Evolutionary conservation across 2,888 invertebrate genomes (phyloP).

Genomic region (Alitta virens): DNA sequence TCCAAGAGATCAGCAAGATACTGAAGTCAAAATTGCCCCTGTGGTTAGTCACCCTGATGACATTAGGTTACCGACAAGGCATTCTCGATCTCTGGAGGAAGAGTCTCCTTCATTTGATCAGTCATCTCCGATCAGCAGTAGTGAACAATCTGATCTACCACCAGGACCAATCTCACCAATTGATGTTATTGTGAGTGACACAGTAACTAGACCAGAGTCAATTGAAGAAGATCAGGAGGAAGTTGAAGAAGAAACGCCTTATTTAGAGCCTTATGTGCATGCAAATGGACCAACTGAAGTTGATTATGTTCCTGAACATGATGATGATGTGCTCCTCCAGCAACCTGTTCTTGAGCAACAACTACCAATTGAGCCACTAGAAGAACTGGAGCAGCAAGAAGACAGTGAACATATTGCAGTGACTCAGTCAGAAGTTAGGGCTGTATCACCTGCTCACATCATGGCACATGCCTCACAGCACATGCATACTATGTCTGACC

Average conservation of each 20-base stretch:
- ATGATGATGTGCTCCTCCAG: constrained; percentile 17
- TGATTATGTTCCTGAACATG: constrained; percentile 59
- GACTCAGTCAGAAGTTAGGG: not conserved
- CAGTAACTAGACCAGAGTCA: constrained; percentile 7
- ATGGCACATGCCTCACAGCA: too few relatives aligned
- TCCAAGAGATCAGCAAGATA: not conserved
- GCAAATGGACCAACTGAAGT: constrained; percentile 62
- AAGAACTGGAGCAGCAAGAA: not conserved
- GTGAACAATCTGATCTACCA: constrained; percentile 39
- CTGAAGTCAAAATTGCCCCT: not conserved
- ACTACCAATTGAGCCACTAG: not conserved
- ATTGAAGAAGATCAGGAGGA: constrained; percentile 9
- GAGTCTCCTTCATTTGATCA: constrained; percentile 43
- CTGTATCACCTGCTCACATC: not conserved
- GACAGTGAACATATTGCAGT: not conserved
- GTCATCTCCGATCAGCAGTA: constrained; percentile 41
- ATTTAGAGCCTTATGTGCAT: constrained; percentile 23
- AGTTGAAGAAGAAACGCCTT: not conserved
- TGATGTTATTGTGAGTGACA: constrained; percentile 18
- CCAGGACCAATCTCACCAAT: constrained; percentile 24
- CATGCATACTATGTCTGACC: too few relatives aligned
- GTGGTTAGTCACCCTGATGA: too few relatives aligned
- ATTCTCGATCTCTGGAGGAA: constrained; percentile 8
- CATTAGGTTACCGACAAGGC: not conserved
- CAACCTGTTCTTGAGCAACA: not conserved